A percentile compares a stretch with the other conserved stretches of the same genome.
phyloP scores from a whole-genome alignment of 37 sponge, comb jelly and placozoan genomes.

The Diacarnus erythraeanus region DNA sequence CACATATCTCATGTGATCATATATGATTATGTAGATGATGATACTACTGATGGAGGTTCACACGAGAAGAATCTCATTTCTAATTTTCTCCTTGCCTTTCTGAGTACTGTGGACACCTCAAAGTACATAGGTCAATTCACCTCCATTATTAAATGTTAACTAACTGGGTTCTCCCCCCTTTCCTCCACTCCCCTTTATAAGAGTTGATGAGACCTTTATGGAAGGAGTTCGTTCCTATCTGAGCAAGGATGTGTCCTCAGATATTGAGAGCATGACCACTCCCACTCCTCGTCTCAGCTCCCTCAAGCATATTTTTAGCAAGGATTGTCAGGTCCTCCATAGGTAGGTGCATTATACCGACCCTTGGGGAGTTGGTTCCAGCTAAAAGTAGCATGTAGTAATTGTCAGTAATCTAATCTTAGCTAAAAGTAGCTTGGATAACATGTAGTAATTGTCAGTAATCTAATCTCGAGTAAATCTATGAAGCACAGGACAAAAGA shows the following conservation, averaged over 20 bases:
- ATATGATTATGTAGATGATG: conserved; percentile 4
- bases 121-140: conserved; percentile 6
- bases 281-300: conserved; percentile 18
- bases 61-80: conserved; percentile 35
- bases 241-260: conserved; percentile 39
- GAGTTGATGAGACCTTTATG: conserved; percentile 44
- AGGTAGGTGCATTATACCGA: too few relatives aligned
- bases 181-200: background rate
- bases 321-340: conserved; percentile 41
- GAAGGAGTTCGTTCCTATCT: conserved; percentile 48
- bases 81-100: conserved; percentile 41
- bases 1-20: background rate
- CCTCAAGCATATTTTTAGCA: conserved; percentile 50
- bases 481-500: too few relatives aligned
- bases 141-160: background rate
- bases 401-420: too few relatives aligned
- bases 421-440: too few relatives aligned
- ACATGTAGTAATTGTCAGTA: too few relatives aligned
- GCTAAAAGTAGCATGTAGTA: too few relatives aligned
- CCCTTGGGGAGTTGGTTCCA: too few relatives aligned
- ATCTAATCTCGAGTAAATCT: too few relatives aligned
- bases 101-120: conserved; percentile 34
- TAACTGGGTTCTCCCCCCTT: background rate
- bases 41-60: conserved; percentile 13
- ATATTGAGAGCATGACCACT: conserved; percentile 55